These are phyloP conservation scores for Eleginops maclovinus DNA, from an alignment of 2,113 vertebrate species.

Conservation along the genomic window DNA sequence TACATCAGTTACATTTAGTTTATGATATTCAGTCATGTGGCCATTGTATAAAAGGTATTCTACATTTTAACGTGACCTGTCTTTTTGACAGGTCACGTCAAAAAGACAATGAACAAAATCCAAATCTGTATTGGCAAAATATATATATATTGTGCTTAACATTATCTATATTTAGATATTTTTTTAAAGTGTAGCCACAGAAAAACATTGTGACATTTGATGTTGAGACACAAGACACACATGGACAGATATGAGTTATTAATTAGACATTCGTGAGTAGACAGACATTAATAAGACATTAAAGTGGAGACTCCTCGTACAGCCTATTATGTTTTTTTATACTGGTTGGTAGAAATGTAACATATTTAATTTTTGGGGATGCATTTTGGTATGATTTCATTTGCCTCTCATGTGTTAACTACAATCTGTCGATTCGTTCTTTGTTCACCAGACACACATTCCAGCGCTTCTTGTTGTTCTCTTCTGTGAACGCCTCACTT, in stretches of 20 bases:
- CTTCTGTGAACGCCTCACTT: conserved; percentile 16
- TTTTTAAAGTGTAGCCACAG: not conserved
- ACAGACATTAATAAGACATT: conserved; percentile 76
- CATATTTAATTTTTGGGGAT: conserved; percentile 13
- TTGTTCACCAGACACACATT: conserved; percentile 4
- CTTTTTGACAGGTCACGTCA: not conserved
- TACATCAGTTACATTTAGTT: too few species aligned
- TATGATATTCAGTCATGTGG: too few species aligned
- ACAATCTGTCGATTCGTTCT: too few species aligned
- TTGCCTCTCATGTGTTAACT: not conserved
- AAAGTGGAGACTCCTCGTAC: conserved; percentile 61
- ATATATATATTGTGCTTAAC: too few species aligned
- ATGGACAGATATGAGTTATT: conserved; percentile 70
- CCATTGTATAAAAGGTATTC: too few species aligned
- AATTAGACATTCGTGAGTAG: conserved; percentile 70
- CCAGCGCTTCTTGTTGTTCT: not conserved
- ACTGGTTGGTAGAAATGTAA: not conserved
- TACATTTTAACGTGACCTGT: not conserved
- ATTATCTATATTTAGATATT: too few species aligned
- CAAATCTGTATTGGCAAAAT: not conserved
- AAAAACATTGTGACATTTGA: conserved; percentile 59
- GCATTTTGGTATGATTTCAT: conserved; percentile 28
- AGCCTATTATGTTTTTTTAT: too few species aligned
- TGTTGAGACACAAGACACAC: conserved; percentile 57
- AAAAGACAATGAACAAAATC: not conserved